Percentiles rank a stretch among this genome's conserved stretches.
Conservation (phyloP, 2,113 vertebrate species). For the Malurus cyaneus region DNA sequence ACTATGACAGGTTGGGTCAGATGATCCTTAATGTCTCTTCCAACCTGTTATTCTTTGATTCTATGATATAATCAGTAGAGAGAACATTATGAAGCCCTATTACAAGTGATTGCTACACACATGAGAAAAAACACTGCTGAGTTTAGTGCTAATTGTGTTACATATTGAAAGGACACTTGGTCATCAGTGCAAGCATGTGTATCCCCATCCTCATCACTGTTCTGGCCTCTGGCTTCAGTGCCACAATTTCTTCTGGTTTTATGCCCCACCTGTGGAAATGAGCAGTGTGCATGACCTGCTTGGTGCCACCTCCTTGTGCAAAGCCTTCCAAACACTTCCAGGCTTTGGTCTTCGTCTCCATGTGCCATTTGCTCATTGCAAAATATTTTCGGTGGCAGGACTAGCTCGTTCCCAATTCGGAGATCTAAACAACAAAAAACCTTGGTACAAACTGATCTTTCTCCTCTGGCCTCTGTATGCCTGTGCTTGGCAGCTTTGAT, state of each 20-base stretch:
- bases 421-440: background rate
- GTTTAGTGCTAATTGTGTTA: background rate
- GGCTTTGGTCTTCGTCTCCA: background rate
- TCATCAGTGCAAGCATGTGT: rapidly evolving
- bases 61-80: background rate
- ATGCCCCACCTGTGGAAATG: background rate
- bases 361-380: background rate
- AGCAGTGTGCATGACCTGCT: background rate
- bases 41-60: background rate
- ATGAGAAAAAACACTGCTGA: slow-evolving; percentile 15
- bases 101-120: background rate
- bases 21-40: background rate
- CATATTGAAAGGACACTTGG: background rate
- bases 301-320: background rate
- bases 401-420: background rate
- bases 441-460: background rate
- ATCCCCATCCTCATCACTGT: background rate
- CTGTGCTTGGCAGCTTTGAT: slow-evolving; percentile 19
- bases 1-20: background rate
- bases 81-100: background rate
- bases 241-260: background rate
- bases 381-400: background rate
- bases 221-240: background rate
- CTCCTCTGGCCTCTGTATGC: background rate
- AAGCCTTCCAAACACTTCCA: background rate